Evolutionary conservation across 1,140 invertebrate species (phyloP).

Genomic region (Hyles vespertilio): DNA sequence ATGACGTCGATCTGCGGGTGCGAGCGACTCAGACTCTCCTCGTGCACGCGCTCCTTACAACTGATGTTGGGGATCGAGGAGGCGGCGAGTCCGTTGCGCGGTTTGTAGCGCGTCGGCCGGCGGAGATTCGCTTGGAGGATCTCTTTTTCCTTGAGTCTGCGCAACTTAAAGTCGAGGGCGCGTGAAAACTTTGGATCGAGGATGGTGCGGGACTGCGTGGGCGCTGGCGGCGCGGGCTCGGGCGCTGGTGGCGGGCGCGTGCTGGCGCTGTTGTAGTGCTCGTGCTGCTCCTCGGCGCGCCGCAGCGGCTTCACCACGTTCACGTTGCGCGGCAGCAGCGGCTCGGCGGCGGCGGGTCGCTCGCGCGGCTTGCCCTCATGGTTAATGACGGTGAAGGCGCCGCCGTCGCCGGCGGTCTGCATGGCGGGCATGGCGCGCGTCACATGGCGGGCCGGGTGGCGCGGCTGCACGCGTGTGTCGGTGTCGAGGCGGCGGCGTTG

Average conservation of each 20-base stretch:
- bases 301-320: constrained; percentile 57
- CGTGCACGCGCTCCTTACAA: constrained; percentile 31
- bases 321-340: constrained; percentile 33
- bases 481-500: constrained; percentile 23
- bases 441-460: constrained; percentile 17
- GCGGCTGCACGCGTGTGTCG: constrained; percentile 19
- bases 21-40: constrained; percentile 40
- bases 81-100: constrained; percentile 33
- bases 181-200: constrained; percentile 78
- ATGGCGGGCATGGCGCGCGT: constrained; percentile 47
- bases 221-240: constrained; percentile 25
- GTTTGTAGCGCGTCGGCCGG: constrained; percentile 40
- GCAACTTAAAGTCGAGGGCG: constrained; percentile 79
- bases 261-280: constrained; percentile 17
- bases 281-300: constrained; percentile 35
- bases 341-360: not conserved
- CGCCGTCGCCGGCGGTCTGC: constrained; percentile 47
- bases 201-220: constrained; percentile 42
- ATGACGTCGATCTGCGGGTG: constrained; percentile 46
- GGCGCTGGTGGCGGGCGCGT: constrained; percentile 16
- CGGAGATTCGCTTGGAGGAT: constrained; percentile 57
- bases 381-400: constrained; percentile 74
- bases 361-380: constrained; percentile 34
- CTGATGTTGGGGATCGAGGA: constrained; percentile 46
- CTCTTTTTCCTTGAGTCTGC: constrained; percentile 78